These are phyloP conservation scores for Neocrepidodera transversa DNA, from an alignment of 2,888 invertebrate genomes.

Conservation along the genomic window DNA sequence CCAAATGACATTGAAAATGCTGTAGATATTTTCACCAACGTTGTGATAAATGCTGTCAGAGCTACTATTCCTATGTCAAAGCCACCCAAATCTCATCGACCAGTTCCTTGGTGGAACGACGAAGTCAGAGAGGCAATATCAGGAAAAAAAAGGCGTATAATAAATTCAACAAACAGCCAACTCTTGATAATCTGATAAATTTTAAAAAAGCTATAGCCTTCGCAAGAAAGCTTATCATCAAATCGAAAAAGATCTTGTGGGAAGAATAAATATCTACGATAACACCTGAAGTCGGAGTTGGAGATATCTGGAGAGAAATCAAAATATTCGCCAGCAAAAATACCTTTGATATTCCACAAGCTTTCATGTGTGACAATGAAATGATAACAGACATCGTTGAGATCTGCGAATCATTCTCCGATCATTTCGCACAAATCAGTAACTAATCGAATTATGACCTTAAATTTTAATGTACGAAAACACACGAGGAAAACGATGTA, in stretches of 20 bases:
- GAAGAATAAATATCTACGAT: neutral
- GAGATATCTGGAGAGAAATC: slow-evolving; percentile 9
- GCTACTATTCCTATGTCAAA: slow-evolving; percentile 3
- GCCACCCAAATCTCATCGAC: neutral
- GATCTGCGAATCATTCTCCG: neutral
- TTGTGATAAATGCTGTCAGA: neutral
- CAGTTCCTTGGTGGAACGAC: slow-evolving; percentile 14
- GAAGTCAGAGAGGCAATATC: neutral
- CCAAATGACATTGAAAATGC: slow-evolving; percentile 4
- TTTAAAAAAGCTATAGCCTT: slow-evolving; percentile 1
- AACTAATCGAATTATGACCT: neutral
- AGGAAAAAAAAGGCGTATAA: neutral
- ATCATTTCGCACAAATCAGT: slow-evolving; percentile 5
- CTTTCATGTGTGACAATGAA: neutral
- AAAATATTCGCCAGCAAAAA: slow-evolving; percentile 6
- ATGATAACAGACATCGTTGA: neutral
- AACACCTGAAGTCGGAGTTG: neutral
- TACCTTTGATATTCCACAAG: neutral
- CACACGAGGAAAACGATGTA: neutral
- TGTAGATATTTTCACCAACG: neutral
- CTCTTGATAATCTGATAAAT: neutral
- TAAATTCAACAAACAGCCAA: slow-evolving; percentile 8
- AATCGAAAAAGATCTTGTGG: neutral
- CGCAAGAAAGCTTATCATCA: neutral
- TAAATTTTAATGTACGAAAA: neutral